Conservation (phyloP, 2,113 vertebrate genomes). For the Varanus komodoensis region DNA sequence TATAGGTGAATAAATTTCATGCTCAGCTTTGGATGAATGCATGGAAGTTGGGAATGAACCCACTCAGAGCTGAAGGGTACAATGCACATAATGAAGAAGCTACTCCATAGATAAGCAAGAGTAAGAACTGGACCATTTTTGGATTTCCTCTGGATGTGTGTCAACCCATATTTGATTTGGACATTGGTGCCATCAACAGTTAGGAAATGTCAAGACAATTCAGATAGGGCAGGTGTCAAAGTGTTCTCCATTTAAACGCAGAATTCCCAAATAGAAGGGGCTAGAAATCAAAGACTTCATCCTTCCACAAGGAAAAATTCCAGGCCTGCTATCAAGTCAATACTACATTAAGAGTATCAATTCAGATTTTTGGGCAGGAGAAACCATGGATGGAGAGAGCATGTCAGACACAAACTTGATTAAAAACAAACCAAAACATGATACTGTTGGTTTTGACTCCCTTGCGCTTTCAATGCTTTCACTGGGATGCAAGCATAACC, state of each 20-base stretch:
- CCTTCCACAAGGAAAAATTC: not conserved
- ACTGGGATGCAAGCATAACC: not conserved
- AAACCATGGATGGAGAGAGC: not conserved
- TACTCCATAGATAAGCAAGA: not conserved
- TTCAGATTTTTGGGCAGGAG: not conserved
- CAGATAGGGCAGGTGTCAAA: not conserved
- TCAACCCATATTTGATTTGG: not conserved
- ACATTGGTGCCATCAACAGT: not conserved
- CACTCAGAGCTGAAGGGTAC: no score
- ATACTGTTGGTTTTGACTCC: no score
- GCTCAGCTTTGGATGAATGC: no score
- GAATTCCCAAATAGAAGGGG: no score
- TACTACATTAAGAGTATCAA: not conserved
- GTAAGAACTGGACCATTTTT: not conserved
- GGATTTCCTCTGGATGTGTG: not conserved
- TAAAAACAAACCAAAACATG: no score
- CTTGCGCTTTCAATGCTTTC: not conserved
- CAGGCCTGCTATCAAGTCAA: not conserved
- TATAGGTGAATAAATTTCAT: no score
- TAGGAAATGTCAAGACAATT: not conserved
- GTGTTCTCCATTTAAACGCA: not conserved
- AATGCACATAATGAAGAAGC: no score
- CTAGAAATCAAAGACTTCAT: not conserved
- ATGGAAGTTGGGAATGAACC: no score
- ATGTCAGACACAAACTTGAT: no score